Base-by-base conservation (phyloP, 2,113 vertebrate genomes). In the Coturnix japonica region DNA sequence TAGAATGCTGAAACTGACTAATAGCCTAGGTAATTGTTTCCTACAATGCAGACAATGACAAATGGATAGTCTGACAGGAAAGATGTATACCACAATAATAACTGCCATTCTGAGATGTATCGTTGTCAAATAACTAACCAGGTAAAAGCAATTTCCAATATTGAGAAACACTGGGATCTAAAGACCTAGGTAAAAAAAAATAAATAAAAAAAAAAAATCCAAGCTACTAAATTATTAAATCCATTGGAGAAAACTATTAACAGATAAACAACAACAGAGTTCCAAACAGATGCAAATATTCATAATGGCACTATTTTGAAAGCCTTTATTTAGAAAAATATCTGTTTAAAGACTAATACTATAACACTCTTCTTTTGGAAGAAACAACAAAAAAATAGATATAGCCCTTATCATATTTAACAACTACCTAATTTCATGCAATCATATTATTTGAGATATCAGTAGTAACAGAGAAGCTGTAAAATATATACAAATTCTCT, bases 391-490 rank as follows among this genome's bases (percentile, higher is more conserved):
- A 81, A 26, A 91, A 64, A 59, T 15, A 87, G 54, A 35, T 39
- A 65, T 26, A 8, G 31, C 17, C 9, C 81, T 74, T 64, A 93
- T 17, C 51, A 56, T 90, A 88, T 93, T 95, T 81, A 94, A 87
- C 19, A 95, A 51, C 20, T 75, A 65, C 61, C 79, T 89, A 95
- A 94, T 94, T 85, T 96, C 70, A 89, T 46, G 81, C 79, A 88
- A 89, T 91, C 47, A 71, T n/a, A 86, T 56, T 4, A 83, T 90
- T 94, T 92, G 69, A 94, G 92, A 95, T 86, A 95, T 59, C 51
- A 66, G 25, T 70, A 35, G 41, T 85, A 90, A 95, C n/a, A 92
- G 93, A 66, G 53, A 90, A 92, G 37, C 39, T 59, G 51, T 70
- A 92, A 93, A 89, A 91, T 78, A 61, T 51, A 91, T 31, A 17